Conservation (phyloP, 2,888 invertebrate genomes). For the Oxycera nigricornis region DNA sequence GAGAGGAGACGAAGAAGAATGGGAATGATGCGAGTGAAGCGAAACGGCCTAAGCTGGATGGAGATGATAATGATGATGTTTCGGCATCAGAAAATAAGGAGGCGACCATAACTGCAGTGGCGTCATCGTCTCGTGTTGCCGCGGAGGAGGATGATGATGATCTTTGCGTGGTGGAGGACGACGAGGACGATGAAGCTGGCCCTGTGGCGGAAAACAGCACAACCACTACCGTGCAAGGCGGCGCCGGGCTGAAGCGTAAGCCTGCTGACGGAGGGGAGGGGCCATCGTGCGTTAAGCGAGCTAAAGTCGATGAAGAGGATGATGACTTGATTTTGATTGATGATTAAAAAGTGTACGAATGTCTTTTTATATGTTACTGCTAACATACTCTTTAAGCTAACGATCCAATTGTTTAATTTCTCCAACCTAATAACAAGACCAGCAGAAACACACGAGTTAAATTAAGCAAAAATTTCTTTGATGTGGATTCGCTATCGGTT, state of each 20-base stretch:
- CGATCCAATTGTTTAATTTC: neutral
- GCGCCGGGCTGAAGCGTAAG: conserved; percentile 6
- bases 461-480: too few relatives aligned
- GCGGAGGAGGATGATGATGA: conserved; percentile 51
- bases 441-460: too few relatives aligned
- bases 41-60: conserved; percentile 57
- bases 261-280: conserved; percentile 43
- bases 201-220: neutral
- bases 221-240: neutral
- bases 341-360: conserved; percentile 34
- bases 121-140: neutral
- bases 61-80: conserved; percentile 45
- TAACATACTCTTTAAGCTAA: neutral
- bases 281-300: conserved; percentile 41
- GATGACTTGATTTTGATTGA: conserved; percentile 45
- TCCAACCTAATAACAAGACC: too few relatives aligned
- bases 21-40: conserved; percentile 45
- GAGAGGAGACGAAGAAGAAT: conserved; percentile 1
- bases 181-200: conserved; percentile 6
- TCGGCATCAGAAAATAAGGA: neutral
- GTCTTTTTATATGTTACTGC: too few relatives aligned
- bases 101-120: neutral
- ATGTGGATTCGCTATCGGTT: too few relatives aligned
- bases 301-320: conserved; percentile 33
- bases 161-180: conserved; percentile 44